Conservation (phyloP, 2,888 invertebrate species). For the Sarcophaga subvicina region DNA sequence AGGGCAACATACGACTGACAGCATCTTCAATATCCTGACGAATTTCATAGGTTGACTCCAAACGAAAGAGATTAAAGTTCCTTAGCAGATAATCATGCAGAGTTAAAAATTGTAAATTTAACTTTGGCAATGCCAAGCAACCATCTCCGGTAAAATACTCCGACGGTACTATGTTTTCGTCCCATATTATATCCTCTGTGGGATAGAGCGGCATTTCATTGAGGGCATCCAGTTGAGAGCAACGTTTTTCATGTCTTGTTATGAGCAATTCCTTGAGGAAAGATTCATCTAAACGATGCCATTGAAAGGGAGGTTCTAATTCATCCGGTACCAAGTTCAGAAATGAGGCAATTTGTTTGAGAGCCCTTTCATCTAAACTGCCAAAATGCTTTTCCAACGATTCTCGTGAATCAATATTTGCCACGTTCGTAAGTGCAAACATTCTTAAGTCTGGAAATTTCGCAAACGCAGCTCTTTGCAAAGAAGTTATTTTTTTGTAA, state of each 20-base stretch:
- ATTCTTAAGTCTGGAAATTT: conserved; percentile 93
- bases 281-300: conserved; percentile 90
- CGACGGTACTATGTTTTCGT: conserved; percentile 98
- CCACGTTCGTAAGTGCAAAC: conserved; percentile 96
- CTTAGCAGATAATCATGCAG: conserved; percentile 98
- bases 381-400: conserved; percentile 90
- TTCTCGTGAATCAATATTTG: conserved; percentile 95
- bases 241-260: conserved; percentile 91
- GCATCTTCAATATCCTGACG: conserved; percentile 99
- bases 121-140: conserved; percentile 96
- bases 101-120: conserved; percentile 98
- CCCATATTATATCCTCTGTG: conserved; percentile 99
- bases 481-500: conserved; percentile 94
- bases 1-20: conserved; percentile 96
- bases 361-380: conserved; percentile 86
- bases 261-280: conserved; percentile 94
- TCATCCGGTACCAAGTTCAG: conserved; percentile 93
- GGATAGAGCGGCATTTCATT: conserved; percentile 99
- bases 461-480: conserved; percentile 97
- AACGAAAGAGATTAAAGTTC: conserved; percentile 97
- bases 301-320: conserved; percentile 84
- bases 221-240: conserved; percentile 95
- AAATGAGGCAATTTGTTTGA: conserved; percentile 93
- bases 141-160: conserved; percentile 98
- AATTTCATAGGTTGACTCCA: conserved; percentile 98